These are phyloP conservation scores for Oncorhynchus keta DNA, from an alignment of 2,113 vertebrate species.

Conservation along the genomic window DNA sequence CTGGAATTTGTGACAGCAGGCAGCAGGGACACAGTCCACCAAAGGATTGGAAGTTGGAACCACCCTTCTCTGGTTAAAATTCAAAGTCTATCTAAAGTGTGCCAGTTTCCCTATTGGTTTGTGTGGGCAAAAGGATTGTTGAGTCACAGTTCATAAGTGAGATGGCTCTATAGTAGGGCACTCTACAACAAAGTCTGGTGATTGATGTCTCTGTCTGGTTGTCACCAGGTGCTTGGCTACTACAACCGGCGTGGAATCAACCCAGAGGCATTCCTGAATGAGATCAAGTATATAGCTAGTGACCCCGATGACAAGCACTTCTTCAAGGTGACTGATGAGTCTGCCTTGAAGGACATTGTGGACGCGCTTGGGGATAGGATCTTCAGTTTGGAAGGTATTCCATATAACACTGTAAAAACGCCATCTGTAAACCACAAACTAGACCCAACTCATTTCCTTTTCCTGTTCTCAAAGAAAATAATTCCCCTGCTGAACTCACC, in stretches of 20 bases:
- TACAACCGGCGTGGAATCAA: conserved; percentile 96
- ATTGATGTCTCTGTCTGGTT: not conserved
- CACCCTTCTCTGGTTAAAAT: too few species aligned
- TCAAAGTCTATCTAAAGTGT: not conserved
- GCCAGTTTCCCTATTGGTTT: not conserved
- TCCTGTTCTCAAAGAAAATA: not conserved
- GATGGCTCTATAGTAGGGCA: not conserved
- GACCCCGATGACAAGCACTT: conserved; percentile 94
- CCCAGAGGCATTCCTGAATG: conserved; percentile 87
- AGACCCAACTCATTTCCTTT: not conserved
- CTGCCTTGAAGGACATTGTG: conserved; percentile 92
- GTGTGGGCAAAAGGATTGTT: not conserved
- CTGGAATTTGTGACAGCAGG: too few species aligned
- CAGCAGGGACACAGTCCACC: too few species aligned
- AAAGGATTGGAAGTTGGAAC: too few species aligned
- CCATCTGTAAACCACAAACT: not conserved
- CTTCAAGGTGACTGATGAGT: conserved; percentile 93
- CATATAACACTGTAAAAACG: not conserved
- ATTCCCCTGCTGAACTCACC: not conserved
- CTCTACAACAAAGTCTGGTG: not conserved
- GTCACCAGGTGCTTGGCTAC: conserved; percentile 88
- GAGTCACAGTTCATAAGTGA: not conserved
- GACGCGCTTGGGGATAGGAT: conserved; percentile 93
- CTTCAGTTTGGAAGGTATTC: conserved; percentile 87
- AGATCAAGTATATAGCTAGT: conserved; percentile 94